These are phyloP conservation scores for Zophobas morio DNA, from an alignment of 1,140 invertebrate genomes.

Conservation along the genomic window DNA sequence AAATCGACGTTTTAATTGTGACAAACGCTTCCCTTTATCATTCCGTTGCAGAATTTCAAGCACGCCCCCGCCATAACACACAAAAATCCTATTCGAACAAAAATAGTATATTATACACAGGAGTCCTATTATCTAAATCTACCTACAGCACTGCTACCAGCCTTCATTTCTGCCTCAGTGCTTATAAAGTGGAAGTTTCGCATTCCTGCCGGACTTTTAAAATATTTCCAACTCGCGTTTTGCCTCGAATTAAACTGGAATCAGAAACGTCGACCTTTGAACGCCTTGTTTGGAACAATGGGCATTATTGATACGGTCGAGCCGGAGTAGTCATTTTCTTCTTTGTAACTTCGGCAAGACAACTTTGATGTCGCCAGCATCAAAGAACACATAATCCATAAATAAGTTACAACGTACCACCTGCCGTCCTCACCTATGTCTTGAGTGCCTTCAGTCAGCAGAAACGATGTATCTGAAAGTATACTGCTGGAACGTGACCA, in stretches of 20 bases:
- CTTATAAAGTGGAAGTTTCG: slow-evolving; percentile 39
- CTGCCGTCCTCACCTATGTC: slow-evolving; percentile 50
- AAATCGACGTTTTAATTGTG: not conserved
- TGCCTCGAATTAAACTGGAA: not conserved
- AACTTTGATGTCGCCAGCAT: slow-evolving; percentile 39
- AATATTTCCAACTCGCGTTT: slow-evolving; percentile 22
- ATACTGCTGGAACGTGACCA: slow-evolving; percentile 42
- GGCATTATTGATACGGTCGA: not conserved
- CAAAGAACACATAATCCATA: slow-evolving; percentile 53
- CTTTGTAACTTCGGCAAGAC: slow-evolving; percentile 20
- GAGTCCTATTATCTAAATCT: slow-evolving; percentile 58
- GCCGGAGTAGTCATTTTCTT: not conserved
- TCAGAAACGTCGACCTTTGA: too few relatives aligned
- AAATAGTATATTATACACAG: slow-evolving; percentile 60
- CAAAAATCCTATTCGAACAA: slow-evolving; percentile 58
- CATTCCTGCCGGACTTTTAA: slow-evolving; percentile 28
- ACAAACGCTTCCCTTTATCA: not conserved
- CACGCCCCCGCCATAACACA: slow-evolving; percentile 54
- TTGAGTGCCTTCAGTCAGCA: slow-evolving; percentile 52
- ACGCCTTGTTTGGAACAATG: too few relatives aligned
- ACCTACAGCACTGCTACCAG: slow-evolving; percentile 50
- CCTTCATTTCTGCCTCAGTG: slow-evolving; percentile 43
- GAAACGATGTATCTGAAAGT: slow-evolving; percentile 44
- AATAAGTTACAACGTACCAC: slow-evolving; percentile 52
- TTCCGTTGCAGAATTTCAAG: slow-evolving; percentile 47